Conservation (phyloP, 2,888 invertebrate species). For the Drosophila rubida region DNA sequence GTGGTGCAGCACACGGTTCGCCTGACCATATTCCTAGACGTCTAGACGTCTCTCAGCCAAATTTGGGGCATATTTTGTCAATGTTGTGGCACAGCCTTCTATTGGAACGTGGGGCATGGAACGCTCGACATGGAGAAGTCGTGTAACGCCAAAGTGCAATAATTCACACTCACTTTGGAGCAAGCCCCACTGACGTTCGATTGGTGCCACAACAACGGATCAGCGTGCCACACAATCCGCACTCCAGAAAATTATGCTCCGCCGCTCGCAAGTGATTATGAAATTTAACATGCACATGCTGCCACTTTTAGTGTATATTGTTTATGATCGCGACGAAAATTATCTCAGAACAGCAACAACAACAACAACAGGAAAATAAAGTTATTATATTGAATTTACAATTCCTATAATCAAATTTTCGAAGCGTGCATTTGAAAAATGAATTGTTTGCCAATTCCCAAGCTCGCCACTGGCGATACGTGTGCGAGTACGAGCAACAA, state of each 20-base stretch:
- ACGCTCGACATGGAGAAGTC: constrained; percentile 51
- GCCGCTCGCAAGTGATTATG: constrained; percentile 57
- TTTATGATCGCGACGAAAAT: constrained; percentile 38
- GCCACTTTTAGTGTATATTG: constrained; percentile 59
- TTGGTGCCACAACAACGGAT: constrained; percentile 53
- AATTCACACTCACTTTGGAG: constrained; percentile 78
- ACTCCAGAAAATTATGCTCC: constrained; percentile 48
- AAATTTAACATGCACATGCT: constrained; percentile 69
- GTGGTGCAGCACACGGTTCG: constrained; percentile 13
- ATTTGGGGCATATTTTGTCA: constrained; percentile 63
- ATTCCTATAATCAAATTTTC: constrained; percentile 48
- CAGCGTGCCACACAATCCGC: constrained; percentile 56
- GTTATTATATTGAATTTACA: constrained; percentile 73
- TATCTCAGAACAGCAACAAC: constrained; percentile 24
- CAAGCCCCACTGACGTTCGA: constrained; percentile 62
- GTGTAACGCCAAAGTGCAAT: constrained; percentile 77
- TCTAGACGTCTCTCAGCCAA: constrained; percentile 48
- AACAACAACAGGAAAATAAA: constrained; percentile 64
- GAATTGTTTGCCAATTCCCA: constrained; percentile 61
- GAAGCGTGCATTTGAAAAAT: constrained; percentile 56
- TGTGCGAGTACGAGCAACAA: constrained; percentile 32
- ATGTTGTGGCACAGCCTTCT: constrained; percentile 31
- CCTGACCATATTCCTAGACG: constrained; percentile 39
- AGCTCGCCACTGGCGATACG: constrained; percentile 63
- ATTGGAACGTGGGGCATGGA: constrained; percentile 14